A percentile compares a stretch with the other conserved stretches of the same genome.
phyloP scores from a whole-genome alignment of 2,113 vertebrate genomes.

The Hemibagrus wyckioides region DNA sequence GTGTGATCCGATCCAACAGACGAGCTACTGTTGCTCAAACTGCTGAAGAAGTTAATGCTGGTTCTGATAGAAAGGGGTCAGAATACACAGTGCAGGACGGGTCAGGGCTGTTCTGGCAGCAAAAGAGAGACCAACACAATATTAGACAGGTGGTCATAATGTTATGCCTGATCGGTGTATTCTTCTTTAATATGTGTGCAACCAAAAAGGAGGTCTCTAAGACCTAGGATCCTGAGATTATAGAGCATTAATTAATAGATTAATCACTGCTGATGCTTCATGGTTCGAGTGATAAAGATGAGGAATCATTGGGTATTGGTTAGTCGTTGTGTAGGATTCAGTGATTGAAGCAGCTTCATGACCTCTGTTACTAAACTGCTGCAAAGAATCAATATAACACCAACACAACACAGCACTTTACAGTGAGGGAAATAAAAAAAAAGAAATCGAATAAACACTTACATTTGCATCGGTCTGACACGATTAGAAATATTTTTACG shows the following conservation, averaged over 20 bases:
- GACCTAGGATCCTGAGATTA: too few relatives aligned
- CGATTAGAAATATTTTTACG: not conserved
- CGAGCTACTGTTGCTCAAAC: too few relatives aligned
- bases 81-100: too few relatives aligned
- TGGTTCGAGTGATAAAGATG: not conserved
- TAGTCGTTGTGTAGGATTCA: not conserved
- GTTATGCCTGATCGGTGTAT: too few relatives aligned
- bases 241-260: not conserved
- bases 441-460: not conserved
- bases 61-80: too few relatives aligned
- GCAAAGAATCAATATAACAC: not conserved
- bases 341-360: not conserved
- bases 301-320: not conserved
- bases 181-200: not conserved
- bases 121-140: too few relatives aligned
- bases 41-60: too few relatives aligned
- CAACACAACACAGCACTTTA: not conserved
- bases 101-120: too few relatives aligned
- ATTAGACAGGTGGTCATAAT: too few relatives aligned
- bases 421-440: not conserved
- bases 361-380: not conserved
- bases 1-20: too few relatives aligned
- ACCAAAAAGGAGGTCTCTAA: not conserved
- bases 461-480: not conserved
- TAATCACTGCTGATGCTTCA: not conserved